Base-by-base conservation (phyloP, 2,888 invertebrate species). In the Nemapogon koenigi region DNA sequence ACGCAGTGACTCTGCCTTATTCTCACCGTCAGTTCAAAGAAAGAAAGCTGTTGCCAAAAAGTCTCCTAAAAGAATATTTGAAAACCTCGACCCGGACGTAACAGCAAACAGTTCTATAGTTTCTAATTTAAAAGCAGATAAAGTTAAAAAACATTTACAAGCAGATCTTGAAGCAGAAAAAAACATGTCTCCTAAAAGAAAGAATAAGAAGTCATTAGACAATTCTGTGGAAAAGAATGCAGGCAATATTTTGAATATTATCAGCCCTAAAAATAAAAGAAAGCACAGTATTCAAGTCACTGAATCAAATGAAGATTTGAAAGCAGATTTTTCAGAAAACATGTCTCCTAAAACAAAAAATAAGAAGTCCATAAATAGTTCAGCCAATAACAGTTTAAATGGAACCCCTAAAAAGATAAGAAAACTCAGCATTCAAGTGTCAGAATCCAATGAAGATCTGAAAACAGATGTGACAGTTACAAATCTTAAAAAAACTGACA, bases 41-140 rank as follows among this genome's bases (percentile, higher is more conserved):
- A 78, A 75, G 55, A 75, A 76, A 40, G 75, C 68, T 22, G 62
- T 78, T 15, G 59, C 69, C 3, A 78, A 78, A 43, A 78, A 76
- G 41, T 75, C 76, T 0, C 78, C 78, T 1, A 78, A 78, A 46
- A 63, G 78, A 41, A 78, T 78, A 49, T 78, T 78, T 35, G 54
- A 72, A 45, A 72, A 67, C 40, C 59, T 64, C 2, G 71, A 72
- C 35, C 48, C 67, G 41, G 72, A 75, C 35, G 43, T 48, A 2
- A 59, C 62, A 1, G 58, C 55, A 8, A 62, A 62, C 32, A 53
- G 51, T n/a, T 62, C 64, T 2, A 52, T 44, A 33, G 48, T 49
- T 32, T 42, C 41, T 0, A 73, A 70, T 41, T 68, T 72, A 0
- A 67, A 68, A 41, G 66, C 65, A 7, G 65, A 73, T 8, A 76